A percentile compares a stretch with the other conserved stretches of the same genome.
phyloP scores from a whole-genome alignment of 2,113 vertebrate species.

The Phasianus colchicus region DNA sequence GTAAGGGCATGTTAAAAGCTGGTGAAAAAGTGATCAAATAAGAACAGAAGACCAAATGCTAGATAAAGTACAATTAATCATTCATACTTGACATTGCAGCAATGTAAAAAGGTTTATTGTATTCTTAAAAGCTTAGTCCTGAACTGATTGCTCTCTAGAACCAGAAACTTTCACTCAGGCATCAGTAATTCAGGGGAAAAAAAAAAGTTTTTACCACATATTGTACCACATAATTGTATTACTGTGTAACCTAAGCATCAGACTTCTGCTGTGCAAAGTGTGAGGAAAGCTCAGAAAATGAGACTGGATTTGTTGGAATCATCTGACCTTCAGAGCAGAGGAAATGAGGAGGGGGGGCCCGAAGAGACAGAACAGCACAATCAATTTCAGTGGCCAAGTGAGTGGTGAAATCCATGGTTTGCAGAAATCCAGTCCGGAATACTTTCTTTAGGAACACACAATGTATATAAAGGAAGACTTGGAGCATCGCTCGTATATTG shows the following conservation, averaged over 20 bases:
- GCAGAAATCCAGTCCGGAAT: background rate
- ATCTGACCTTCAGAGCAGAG: background rate
- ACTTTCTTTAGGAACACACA: background rate
- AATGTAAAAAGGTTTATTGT: background rate
- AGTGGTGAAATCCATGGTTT: background rate
- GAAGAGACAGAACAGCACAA: background rate
- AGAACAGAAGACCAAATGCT: background rate
- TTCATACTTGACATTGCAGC: background rate
- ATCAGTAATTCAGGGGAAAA: background rate
- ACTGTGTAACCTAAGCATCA: background rate
- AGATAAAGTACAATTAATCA: background rate
- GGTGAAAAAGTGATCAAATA: background rate
- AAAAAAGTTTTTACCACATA: background rate
- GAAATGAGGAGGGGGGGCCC: background rate
- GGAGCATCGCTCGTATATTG: background rate
- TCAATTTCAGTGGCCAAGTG: background rate
- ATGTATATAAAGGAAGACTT: background rate
- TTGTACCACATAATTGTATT: background rate
- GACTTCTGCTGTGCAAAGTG: background rate
- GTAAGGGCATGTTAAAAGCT: background rate
- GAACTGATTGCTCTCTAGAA: background rate
- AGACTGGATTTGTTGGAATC: background rate
- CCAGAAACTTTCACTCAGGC: background rate
- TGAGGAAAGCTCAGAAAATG: background rate
- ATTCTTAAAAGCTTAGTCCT: background rate